Evolutionary conservation across 2,888 invertebrate species (phyloP).

Genomic region (Synanthedon tipuliformis): DNA sequence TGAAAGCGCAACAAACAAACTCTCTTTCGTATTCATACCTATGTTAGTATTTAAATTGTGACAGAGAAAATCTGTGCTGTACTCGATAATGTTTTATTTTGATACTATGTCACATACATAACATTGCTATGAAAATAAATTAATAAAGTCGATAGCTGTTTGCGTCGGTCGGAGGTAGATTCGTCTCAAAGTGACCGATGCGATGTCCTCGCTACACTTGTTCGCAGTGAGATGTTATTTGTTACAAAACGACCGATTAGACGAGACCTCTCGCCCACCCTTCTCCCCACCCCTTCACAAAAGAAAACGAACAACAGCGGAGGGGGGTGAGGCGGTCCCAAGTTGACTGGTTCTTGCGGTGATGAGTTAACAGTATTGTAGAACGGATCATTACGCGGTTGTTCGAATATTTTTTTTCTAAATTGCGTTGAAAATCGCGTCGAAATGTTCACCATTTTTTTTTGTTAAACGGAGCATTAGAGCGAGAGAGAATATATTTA

Average conservation of each 20-base stretch:
- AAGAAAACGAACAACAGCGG: not conserved
- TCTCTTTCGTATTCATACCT: no score
- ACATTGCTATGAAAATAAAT: slow-evolving; percentile 6
- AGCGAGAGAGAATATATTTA: not conserved
- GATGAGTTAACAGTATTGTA: slow-evolving; percentile 47
- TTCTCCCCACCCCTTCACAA: not conserved
- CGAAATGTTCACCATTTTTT: slow-evolving; percentile 7
- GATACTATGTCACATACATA: not conserved
- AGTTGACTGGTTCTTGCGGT: slow-evolving; percentile 11
- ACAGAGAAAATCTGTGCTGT: not conserved
- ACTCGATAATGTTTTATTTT: not conserved
- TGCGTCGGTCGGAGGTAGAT: slow-evolving; percentile 37
- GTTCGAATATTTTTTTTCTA: slow-evolving; percentile 20
- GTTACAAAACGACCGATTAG: slow-evolving; percentile 18
- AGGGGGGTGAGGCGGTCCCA: slow-evolving; percentile 11
- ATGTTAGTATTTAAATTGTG: not conserved
- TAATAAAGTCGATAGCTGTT: slow-evolving; percentile 12
- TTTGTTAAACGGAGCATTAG: not conserved
- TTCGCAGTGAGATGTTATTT: slow-evolving; percentile 35
- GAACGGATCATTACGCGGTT: slow-evolving; percentile 43
- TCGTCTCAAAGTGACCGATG: slow-evolving; percentile 36
- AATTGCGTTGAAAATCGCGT: slow-evolving; percentile 28
- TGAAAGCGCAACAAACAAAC: no score
- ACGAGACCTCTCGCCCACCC: slow-evolving; percentile 8
- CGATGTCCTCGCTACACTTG: slow-evolving; percentile 36